A percentile compares a stretch with the other conserved stretches of the same genome.
These are phyloP conservation scores for Agrotis clavis DNA, from an alignment of 2,888 invertebrate genomes.

Conservation along the genomic window DNA sequence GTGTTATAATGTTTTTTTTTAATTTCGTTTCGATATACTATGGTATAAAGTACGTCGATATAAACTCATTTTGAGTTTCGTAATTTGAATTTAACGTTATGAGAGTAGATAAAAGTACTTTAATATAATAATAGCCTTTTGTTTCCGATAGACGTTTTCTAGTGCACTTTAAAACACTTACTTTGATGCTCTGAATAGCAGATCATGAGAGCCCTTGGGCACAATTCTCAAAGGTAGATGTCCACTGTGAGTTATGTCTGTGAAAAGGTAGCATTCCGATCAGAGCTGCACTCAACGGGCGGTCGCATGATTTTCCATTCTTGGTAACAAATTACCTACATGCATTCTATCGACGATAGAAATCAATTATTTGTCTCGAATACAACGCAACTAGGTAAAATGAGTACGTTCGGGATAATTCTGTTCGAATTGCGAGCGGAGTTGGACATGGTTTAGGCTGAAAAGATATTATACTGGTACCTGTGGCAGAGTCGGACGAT, in stretches of 20 bases:
- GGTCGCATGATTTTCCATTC: constrained; percentile 24
- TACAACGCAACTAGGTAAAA: not conserved
- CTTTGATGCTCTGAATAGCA: constrained; percentile 37
- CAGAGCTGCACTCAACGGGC: not conserved
- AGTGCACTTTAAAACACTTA: constrained; percentile 36
- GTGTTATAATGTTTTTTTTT: too few species aligned
- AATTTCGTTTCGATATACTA: too few species aligned
- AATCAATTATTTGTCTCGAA: constrained; percentile 3
- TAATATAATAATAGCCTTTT: not conserved
- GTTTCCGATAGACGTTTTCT: not conserved
- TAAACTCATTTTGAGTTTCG: too few species aligned
- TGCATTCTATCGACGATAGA: constrained; percentile 5
- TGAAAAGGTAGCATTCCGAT: constrained; percentile 21
- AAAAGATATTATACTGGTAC: too few species aligned
- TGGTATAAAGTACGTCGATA: too few species aligned
- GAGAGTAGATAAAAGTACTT: too few species aligned
- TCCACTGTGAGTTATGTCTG: constrained; percentile 26
- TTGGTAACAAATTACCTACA: constrained; percentile 24
- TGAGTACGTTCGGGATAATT: not conserved
- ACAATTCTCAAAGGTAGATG: not conserved
- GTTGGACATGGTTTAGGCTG: too few species aligned
- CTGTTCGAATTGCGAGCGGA: too few species aligned
- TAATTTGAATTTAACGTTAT: too few species aligned
- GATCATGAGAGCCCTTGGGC: constrained; percentile 46
- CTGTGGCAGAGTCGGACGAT: too few species aligned